Evolutionary conservation across 2,888 invertebrate genomes (phyloP).

Genomic region (Zele albiditarsus): DNA sequence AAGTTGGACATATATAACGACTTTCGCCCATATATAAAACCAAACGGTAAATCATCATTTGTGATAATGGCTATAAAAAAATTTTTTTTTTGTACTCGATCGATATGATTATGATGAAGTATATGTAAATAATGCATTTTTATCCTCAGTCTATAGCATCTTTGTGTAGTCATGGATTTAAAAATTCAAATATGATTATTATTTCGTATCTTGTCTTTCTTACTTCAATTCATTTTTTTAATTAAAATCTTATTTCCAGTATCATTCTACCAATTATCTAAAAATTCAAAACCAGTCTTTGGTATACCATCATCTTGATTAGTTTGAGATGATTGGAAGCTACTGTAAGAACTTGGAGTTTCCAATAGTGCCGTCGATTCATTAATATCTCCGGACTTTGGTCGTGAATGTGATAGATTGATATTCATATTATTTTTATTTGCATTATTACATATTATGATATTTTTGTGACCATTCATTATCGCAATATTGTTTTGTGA

Average conservation of each 20-base stretch:
- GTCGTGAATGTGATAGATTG: constrained; percentile 58
- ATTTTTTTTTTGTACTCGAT: constrained; percentile 42
- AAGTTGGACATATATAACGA: constrained; percentile 9
- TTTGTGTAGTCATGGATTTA: constrained; percentile 36
- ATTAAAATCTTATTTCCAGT: not conserved
- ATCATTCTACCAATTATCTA: constrained; percentile 75
- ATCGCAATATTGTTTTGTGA: constrained; percentile 54
- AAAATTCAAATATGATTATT: not conserved
- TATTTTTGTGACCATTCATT: constrained; percentile 44
- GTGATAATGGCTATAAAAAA: not conserved
- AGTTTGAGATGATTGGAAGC: constrained; percentile 65
- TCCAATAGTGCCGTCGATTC: constrained; percentile 67
- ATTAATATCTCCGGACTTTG: constrained; percentile 63
- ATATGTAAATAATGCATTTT: not conserved
- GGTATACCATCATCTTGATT: constrained; percentile 72
- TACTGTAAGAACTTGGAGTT: constrained; percentile 68
- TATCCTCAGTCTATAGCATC: constrained; percentile 44
- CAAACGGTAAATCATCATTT: not conserved
- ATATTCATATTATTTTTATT: constrained; percentile 63
- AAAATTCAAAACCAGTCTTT: constrained; percentile 76
- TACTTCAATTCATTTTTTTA: not conserved
- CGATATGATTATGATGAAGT: constrained; percentile 34
- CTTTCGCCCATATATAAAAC: not conserved
- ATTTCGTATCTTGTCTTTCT: not conserved
- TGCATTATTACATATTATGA: constrained; percentile 27